phyloP scores from a whole-genome alignment of 1,140 invertebrate genomes.

The Patella vulgata region DNA sequence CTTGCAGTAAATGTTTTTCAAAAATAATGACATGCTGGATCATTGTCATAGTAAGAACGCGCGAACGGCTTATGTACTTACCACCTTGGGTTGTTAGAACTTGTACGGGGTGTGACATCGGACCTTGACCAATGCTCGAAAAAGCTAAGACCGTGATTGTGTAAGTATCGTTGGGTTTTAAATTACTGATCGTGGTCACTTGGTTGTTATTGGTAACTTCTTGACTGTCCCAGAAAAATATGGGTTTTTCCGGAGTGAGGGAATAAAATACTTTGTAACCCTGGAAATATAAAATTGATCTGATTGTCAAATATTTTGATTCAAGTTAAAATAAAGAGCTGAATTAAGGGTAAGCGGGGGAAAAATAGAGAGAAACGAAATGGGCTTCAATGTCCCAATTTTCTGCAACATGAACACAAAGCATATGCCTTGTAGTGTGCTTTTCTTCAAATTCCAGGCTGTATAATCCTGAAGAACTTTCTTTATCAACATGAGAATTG shows the following conservation, averaged over 20 bases:
- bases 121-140: constrained; percentile 64
- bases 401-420: too few species aligned
- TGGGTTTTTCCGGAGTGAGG: constrained; percentile 83
- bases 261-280: constrained; percentile 99
- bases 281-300: constrained; percentile 69
- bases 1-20: not conserved
- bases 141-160: constrained; percentile 63
- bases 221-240: constrained; percentile 90
- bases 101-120: constrained; percentile 87
- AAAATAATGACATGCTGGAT: not conserved
- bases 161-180: constrained; percentile 64
- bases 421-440: too few species aligned
- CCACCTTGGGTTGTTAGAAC: constrained; percentile 96
- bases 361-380: too few species aligned
- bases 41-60: too few species aligned
- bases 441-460: too few species aligned
- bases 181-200: constrained; percentile 82
- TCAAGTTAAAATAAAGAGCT: too few species aligned
- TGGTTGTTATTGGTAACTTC: constrained; percentile 43
- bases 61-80: constrained; percentile 50
- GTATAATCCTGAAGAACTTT: too few species aligned
- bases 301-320: not conserved
- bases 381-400: too few species aligned
- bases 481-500: too few species aligned
- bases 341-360: too few species aligned